Evolutionary conservation across 2,113 vertebrate genomes (phyloP), one percentile per base, ranked within the genome.

Genomic region (Zosterops borbonicus): DNA sequence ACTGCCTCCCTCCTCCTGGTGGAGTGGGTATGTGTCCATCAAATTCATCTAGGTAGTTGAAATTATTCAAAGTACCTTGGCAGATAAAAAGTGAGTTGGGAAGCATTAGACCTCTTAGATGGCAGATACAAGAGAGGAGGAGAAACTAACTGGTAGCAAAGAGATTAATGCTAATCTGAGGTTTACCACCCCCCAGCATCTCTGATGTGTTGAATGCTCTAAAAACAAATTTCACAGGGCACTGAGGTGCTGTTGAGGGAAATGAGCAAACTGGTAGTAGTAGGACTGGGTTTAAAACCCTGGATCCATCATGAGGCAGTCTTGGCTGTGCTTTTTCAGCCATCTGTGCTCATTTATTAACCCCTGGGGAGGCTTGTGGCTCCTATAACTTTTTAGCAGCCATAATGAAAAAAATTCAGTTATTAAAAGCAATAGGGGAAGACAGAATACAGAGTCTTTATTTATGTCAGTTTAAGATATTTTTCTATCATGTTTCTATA

Each of bases 291-390:
- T 70, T 89, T 63, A 70, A 42, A 87, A 27, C 42, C 5, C 50
- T 42, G 42, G 37, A 67, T 59, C 14, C 33, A 23, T 7, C 0
- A 0, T 31, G 35, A 92, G 33, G n/a, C 9, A 42, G 15, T 31
- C 44, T 82, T 85, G 25, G 28, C 65, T 94, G 47, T 82, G 62
- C 37, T 68, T 85, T 95, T 68, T 67, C 65, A 90, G 65, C 47
- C 65, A 39, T 92, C 65, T 94, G 37, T 89, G n/a, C 23, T 58
- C 35, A 19, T 91, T 92, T 84, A 42, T 74, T 87, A 83, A 70
- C 7, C 12, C 20, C 6, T 42, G 47, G 25, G 50, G 39, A 67
- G 12, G 12, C 33, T 89, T 74, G 33, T 0, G 0, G 12, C 11
- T 75, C 27, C 33, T 87, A 5, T 58, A 47, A 63, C 55, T 83